A percentile compares a stretch with the other conserved stretches of the same genome.
Conservation (phyloP, 2,888 invertebrate genomes). For the Tryphoninae sp. region DNA sequence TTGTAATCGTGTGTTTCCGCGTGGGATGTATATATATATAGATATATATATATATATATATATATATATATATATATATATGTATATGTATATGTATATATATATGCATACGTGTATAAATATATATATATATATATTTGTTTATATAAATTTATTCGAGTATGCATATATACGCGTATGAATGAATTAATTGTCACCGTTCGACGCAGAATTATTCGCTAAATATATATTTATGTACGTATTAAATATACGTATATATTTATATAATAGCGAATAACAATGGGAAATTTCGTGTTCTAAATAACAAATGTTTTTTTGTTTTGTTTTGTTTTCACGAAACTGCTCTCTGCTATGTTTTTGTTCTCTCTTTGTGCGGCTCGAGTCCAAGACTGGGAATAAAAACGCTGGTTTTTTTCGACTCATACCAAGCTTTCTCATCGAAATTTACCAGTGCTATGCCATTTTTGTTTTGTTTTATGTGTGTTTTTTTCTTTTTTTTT, state of each 20-base stretch:
- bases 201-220: constrained; percentile 43
- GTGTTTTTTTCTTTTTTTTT: neutral
- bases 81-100: constrained; percentile 1
- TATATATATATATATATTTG: constrained; percentile 10
- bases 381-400: constrained; percentile 64
- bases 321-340: constrained; percentile 31
- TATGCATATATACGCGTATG: constrained; percentile 37
- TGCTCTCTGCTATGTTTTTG: constrained; percentile 17
- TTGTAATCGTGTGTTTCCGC: constrained; percentile 4
- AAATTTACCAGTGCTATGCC: constrained; percentile 31
- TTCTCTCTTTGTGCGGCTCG: constrained; percentile 36
- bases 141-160: constrained; percentile 4
- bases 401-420: constrained; percentile 63
- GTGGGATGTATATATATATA: constrained; percentile 1
- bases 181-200: constrained; percentile 50
- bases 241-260: constrained; percentile 17
- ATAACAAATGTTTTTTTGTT: constrained; percentile 11
- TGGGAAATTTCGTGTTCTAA: constrained; percentile 37
- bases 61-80: neutral
- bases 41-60: neutral
- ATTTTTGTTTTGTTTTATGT: neutral
- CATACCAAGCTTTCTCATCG: constrained; percentile 55
- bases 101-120: constrained; percentile 7
- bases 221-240: constrained; percentile 32
- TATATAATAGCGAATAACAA: constrained; percentile 21